Evolutionary conservation across 1,140 invertebrate species (phyloP), one percentile per base, ranked within the genome.

Genomic region (Saccostrea cuccullata): DNA sequence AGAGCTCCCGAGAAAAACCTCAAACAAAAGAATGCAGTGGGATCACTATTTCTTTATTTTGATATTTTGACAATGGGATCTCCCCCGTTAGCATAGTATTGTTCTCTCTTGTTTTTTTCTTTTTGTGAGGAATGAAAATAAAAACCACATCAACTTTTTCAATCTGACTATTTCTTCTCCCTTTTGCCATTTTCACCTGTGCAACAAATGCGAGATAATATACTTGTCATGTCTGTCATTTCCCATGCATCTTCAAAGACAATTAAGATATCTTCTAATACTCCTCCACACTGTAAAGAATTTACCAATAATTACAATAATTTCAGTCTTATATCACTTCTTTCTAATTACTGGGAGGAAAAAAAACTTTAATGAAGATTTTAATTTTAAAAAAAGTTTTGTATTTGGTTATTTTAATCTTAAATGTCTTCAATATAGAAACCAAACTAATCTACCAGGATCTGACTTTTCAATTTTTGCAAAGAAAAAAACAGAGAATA

Each of bases 1-100:
- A 26, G 11, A 13, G 70, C 70, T 77, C 70, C 4, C 30, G 70
- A 77, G 70, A 30, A 77, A 36, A 77, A 77, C 26, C 70, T 77
- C 26, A 77, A 26, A 77, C 23, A 77, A 77, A n/a, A 17, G 70
- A 77, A 77, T 77, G 70, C 70, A 30, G 12, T 30, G 12, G 70
- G 70, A 77, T 77, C 70, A 77, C 26, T 77, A 30, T 77, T 77
- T 77, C 70, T 77, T 36, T 77, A 77, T 77, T 77, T 73, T 73
- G 70, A 73, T 73, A 73, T 73, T 73, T 77, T 77, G 70, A 77
- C 70, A 77, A 77, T 77, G 30, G 26, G 30, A 77, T 77, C 70
- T 77, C 70, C 70, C 70, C 30, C 13, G 70, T 26, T 77, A 36
- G 30, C 70, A 77, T 26, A 12, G 70, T 26, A 77, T 77, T 77